Evolutionary conservation across 2,888 invertebrate species (phyloP), one percentile per base, ranked within the genome.

Genomic region (Sthenelais limicola): DNA sequence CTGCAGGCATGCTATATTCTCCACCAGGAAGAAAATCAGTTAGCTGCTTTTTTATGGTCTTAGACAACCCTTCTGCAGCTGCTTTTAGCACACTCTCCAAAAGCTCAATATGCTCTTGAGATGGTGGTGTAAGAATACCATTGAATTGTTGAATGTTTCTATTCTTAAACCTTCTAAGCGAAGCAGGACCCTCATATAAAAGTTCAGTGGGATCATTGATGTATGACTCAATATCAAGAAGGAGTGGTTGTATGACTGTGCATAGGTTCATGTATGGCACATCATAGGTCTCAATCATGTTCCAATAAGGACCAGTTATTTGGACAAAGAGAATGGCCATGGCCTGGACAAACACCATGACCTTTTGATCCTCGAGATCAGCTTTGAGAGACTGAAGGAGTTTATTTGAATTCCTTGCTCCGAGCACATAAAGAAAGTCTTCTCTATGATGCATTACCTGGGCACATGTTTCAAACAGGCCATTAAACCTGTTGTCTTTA

Each of bases 401-500:
- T 3, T n/a, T 4, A 24, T 66, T 66, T 26, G 66, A 43, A 7
- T n/a, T 21, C 3, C 24, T 7, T 12, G 66, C 9, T 12, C 26
- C 26, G 24, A 66, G 43, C 1, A 66, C 21, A 1, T 66, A n/a
- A 3, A 66, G 38, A 18, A 66, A 21, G 38, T 66, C 66, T 4
- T 66, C 26, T 5, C 66, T n/a, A 26, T 66, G 66, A 28, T 66
- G 38, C 18, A 66, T 26, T 1, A 66, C 43, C 43, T 66, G 38
- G 28, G 66, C 66, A 24, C 38, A 66, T 5, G 38, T 28, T 35
- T n/a, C 66, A 66, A 66, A 66, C 4, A 66, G 9, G 3, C 66
- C 35, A 35, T 66, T 66, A 21, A 66, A 66, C 24, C 66, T 66
- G 43, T 66, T 66, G 43, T 66, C 66, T 26, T 66, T 66, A 43